phyloP scores from a whole-genome alignment of 1,140 invertebrate species.

The Cylas formicarius region DNA sequence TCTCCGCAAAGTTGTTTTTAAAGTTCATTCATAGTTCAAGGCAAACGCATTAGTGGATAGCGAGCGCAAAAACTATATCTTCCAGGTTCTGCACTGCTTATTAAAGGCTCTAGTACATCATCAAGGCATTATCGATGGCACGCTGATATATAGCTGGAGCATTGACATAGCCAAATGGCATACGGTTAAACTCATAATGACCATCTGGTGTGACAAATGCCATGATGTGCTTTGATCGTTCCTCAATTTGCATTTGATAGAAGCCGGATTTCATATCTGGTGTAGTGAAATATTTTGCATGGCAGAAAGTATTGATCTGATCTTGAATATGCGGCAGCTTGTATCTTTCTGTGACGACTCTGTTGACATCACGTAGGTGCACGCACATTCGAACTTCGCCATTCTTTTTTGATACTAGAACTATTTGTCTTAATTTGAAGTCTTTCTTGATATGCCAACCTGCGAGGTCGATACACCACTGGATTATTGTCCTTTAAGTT shows the following conservation, averaged over 20 bases:
- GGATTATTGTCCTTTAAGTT: no score
- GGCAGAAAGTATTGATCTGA: conserved; percentile 21
- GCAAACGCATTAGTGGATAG: conserved; percentile 12
- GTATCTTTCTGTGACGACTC: conserved; percentile 33
- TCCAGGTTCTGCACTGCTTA: conserved; percentile 22
- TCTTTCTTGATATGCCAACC: no score
- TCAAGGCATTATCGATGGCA: conserved; percentile 26
- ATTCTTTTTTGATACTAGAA: conserved; percentile 45
- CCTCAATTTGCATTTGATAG: conserved; percentile 22
- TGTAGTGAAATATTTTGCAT: conserved; percentile 22
- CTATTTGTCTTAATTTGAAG: conserved; percentile 41
- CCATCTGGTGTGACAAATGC: conserved; percentile 26
- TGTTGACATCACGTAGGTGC: conserved; percentile 46
- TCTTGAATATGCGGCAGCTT: conserved; percentile 7
- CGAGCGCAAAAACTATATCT: conserved; percentile 20
- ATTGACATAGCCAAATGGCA: conserved; percentile 30
- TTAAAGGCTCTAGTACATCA: conserved; percentile 30
- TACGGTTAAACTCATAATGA: conserved; percentile 26
- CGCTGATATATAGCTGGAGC: conserved; percentile 26
- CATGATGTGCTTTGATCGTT: conserved; percentile 19
- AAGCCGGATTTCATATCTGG: conserved; percentile 37
- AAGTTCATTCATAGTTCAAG: conserved; percentile 18
- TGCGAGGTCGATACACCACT: no score
- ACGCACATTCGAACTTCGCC: conserved; percentile 37
- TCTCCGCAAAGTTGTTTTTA: no score